Evolutionary conservation across 2,888 invertebrate species (phyloP), one percentile per base, ranked within the genome.

Genomic region (Campoletis raptor): DNA sequence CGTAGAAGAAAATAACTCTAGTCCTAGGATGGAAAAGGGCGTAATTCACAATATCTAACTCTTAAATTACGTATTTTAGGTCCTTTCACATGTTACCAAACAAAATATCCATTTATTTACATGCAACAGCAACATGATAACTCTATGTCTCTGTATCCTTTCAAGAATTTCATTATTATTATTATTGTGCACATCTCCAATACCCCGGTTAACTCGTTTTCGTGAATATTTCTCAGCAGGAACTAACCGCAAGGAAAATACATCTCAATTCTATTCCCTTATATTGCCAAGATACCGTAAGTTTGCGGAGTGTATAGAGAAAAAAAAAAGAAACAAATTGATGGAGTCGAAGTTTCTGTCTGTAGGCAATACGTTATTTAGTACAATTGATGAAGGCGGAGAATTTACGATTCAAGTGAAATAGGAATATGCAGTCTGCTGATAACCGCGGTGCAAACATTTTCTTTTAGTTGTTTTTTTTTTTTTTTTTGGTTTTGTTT

Each of bases 191-290:
- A 54, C 37, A 57, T 40, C 48, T 24, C 37, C 54, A 52, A 85
- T 78, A 66, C 42, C 10, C 8, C 24, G 40, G 9, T n/a, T 69
- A 45, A 64, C 69, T 52, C 67, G 69, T 69, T 70, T 82, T 69
- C 37, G 40, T 54, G 48, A 72, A 83, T 86, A 72, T 86, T 52
- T 74, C 76, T 74, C n/a, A 36, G 36, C 64, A 24, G 18, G 45
- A 78, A 78, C 69, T 18, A 74, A 70, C 42, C 45, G 69, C 42
- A 9, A 57, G 36, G 36, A 64, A 69, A 81, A 78, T 57, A 48
- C 69, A 21, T 61, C 69, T 21, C 24, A 30, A 72, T 77, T 69
- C 30, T 36, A 48, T 45, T 36, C 64, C 12, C 18, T n/a, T 6
- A 12, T 15, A 18, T 30, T 52, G 52, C n/a, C 37, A 8, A 30